Conservation (phyloP, 2,888 invertebrate species). For the Glomeris marginata region DNA sequence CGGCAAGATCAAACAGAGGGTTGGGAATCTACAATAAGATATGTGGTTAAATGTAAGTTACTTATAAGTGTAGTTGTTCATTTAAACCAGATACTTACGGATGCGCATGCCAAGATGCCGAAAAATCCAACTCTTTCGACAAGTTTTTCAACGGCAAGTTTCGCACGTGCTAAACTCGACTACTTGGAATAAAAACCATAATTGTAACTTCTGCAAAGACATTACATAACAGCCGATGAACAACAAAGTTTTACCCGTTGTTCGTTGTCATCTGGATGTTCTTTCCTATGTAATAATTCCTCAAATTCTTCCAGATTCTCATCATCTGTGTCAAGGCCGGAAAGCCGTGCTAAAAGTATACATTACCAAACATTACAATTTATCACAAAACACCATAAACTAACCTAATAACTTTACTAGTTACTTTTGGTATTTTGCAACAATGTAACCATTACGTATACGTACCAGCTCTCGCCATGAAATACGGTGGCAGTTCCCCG, state of each 20-base stretch:
- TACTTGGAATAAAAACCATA: slow-evolving; percentile 21
- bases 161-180: slow-evolving; percentile 54
- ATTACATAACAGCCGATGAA: neutral
- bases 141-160: slow-evolving; percentile 69
- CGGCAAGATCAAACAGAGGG: slow-evolving; percentile 95
- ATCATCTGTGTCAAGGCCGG: slow-evolving; percentile 38
- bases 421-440: too few species aligned
- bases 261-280: slow-evolving; percentile 3
- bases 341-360: slow-evolving; percentile 39
- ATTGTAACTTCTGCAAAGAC: neutral
- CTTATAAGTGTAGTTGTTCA: neutral
- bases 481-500: slow-evolving; percentile 98
- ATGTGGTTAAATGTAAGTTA: neutral
- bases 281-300: neutral
- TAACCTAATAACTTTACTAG: too few species aligned
- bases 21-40: slow-evolving; percentile 73
- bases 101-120: slow-evolving; percentile 91
- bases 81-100: slow-evolving; percentile 42
- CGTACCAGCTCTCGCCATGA: slow-evolving; percentile 82
- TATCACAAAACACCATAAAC: too few species aligned
- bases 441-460: too few species aligned
- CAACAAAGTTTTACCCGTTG: neutral
- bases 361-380: too few species aligned
- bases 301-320: slow-evolving; percentile 51
- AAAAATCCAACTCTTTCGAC: slow-evolving; percentile 90